Evolutionary conservation across 2,888 invertebrate species (phyloP), one percentile per base, ranked within the genome.

Genomic region (Leptinotarsa juncta): DNA sequence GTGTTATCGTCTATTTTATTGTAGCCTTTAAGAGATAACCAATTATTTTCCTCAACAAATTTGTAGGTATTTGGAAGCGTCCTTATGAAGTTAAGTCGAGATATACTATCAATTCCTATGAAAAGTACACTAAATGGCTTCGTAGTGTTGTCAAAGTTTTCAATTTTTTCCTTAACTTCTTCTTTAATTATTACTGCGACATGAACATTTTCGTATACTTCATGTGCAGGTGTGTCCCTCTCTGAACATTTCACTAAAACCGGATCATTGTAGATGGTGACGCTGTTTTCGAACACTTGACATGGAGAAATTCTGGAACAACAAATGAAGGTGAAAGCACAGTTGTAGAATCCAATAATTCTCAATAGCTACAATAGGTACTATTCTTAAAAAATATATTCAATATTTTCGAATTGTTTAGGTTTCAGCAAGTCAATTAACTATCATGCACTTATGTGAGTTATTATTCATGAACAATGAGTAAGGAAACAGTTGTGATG

Each of bases 51-150:
- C 70, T 91, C 89, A 32, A 97, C 89, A 62, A 80, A 93, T 55
- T 90, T 88, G 3, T 91, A 89, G 0, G 95, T 95, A 81, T 91
- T 90, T 0, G 94, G 93, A 91, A 96, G 91, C n/a, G 93, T 91
- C 68, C 95, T 90, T n/a, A 92, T 90, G 73, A 95, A 90, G 85
- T 96, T 94, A 49, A 94, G 88, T 71, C 95, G 87, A 0, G 96
- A 97, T 83, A 96, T 93, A 62, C 95, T 95, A 85, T 97, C 96
- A 82, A 97, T 93, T 57, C 96, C 97, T 53, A 97, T 85, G 85
- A 96, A 89, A 32, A 96, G 87, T 0, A 97, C 91, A 83, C 92
- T 94, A n/a, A 92, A 86, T 60, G 88, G 88, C 80, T 86, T 81
- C 4, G 77, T 77, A 32, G 67, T 77, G 70, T 83, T 80, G 74